Conservation (phyloP, 2,797 vertebrate genomes). For the Adrianichthys oophorus region DNA sequence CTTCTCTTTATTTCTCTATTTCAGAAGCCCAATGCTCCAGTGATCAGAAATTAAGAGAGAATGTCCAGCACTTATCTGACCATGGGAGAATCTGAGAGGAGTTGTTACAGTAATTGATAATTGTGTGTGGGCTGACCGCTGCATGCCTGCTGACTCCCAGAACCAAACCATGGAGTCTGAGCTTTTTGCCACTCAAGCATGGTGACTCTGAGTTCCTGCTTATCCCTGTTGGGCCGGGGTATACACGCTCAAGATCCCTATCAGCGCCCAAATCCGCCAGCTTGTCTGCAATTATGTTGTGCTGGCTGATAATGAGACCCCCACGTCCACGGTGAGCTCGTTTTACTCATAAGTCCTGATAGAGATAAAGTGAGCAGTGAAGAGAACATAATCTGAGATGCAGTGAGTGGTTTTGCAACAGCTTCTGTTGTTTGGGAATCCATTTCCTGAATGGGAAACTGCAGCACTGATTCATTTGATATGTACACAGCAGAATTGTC, state of each 20-base stretch:
- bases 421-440: constrained; percentile 33
- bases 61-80: constrained; percentile 46
- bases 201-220: constrained; percentile 41
- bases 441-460: constrained; percentile 55
- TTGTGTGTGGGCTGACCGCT: constrained; percentile 44
- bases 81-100: constrained; percentile 50
- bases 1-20: constrained; percentile 17
- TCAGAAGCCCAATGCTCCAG: constrained; percentile 22
- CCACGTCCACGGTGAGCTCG: constrained; percentile 30
- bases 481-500: constrained; percentile 17
- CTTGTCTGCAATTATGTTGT: constrained; percentile 43
- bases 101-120: constrained; percentile 65
- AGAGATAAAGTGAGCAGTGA: constrained; percentile 53
- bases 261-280: constrained; percentile 39
- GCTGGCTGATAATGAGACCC: constrained; percentile 46
- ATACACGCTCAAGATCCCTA: constrained; percentile 56
- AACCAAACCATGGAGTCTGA: constrained; percentile 38
- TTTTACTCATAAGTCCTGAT: constrained; percentile 47
- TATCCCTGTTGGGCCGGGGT: constrained; percentile 12
- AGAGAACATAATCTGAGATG: too few relatives aligned
- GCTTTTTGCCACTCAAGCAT: constrained; percentile 13
- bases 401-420: too few relatives aligned
- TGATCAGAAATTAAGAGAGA: constrained; percentile 23
- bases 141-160: constrained; percentile 41
- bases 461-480: constrained; percentile 30